phyloP scores from a whole-genome alignment of 2,113 vertebrate genomes.

The Syngnathus floridae region DNA sequence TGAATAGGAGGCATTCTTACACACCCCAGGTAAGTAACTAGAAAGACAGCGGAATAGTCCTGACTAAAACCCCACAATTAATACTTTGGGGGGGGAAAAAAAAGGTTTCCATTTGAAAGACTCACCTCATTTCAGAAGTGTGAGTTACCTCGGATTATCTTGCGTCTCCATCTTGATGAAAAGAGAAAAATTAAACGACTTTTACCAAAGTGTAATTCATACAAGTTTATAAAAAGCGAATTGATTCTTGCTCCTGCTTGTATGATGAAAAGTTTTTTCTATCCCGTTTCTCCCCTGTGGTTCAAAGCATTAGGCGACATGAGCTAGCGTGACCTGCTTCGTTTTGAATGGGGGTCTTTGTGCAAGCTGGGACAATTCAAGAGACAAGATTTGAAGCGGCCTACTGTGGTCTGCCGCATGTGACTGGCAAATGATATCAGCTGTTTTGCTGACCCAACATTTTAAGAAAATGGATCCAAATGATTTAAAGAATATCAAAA shows the following conservation, averaged over 20 bases:
- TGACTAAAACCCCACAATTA: neutral
- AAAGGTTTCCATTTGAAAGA: conserved; percentile 6
- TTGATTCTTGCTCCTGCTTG: neutral
- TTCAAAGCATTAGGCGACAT: conserved; percentile 6
- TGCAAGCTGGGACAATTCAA: conserved; percentile 25
- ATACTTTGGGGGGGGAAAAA: neutral
- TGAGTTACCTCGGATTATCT: neutral
- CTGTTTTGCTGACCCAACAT: neutral
- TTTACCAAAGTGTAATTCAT: neutral
- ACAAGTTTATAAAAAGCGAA: neutral
- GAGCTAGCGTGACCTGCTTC: conserved; percentile 20
- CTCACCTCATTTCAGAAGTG: conserved; percentile 38
- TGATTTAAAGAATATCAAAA: neutral
- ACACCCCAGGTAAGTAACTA: conserved; percentile 57
- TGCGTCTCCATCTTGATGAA: neutral
- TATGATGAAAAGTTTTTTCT: conserved; percentile 2
- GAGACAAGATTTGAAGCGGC: conserved; percentile 19
- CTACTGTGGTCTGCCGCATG: conserved; percentile 32
- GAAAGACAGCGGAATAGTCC: neutral
- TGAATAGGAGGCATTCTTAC: conserved; percentile 59
- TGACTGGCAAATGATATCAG: conserved; percentile 31
- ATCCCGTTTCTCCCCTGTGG: conserved; percentile 22
- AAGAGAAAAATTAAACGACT: neutral
- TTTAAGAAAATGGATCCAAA: neutral
- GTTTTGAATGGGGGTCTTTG: conserved; percentile 53